Base-by-base conservation (phyloP, 2,888 invertebrate genomes). In the Tipula unca region DNA sequence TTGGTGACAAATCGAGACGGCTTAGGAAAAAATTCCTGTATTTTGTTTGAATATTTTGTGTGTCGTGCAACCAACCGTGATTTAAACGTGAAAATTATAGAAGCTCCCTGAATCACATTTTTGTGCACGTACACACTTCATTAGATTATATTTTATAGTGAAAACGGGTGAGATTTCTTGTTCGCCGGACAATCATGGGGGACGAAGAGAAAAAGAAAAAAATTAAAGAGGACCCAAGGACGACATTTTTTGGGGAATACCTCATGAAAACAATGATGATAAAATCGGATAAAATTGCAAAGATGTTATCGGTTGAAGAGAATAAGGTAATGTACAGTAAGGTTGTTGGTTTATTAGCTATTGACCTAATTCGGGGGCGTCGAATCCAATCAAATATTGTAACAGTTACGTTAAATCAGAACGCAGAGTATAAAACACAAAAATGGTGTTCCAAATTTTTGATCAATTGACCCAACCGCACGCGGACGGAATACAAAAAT, bases 221-320 rank as follows among this genome's bases (percentile, higher is more conserved):
- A 85, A 29, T 29, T 17, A 92, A 92, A 1, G 91, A 92, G 39
- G 96, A 97, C 90, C 91, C 91, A 84, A 93, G 97, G 25, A 91
- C 96, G 84, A 94, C 95, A 87, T 97, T 95, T 89, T 92, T 97
- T 84, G 92, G 94, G 83, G 94, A 94, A 89, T 96, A 94, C 89
- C 89, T 96, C 48, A 89, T 93, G 13, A 94, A 93, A 88, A 92
- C 95, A 0, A 92, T 96, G 87, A 94, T 94, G 89, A 91, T 96
- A 86, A 97, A 97, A 90, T 90, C 93, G 85, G 97, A 97, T 86
- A 95, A 95, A 92, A 97, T 96, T 96, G 89, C 91, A 29, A 97
- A 96, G 90, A 94, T 97, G 93, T 93, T 95, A 85, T 90, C 92
- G 5, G 91, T 90, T 83, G 93, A 94, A 39, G 95, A 96, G 87